Conservation (phyloP, 2,797 vertebrate genomes). For the Enoplosus armatus region DNA sequence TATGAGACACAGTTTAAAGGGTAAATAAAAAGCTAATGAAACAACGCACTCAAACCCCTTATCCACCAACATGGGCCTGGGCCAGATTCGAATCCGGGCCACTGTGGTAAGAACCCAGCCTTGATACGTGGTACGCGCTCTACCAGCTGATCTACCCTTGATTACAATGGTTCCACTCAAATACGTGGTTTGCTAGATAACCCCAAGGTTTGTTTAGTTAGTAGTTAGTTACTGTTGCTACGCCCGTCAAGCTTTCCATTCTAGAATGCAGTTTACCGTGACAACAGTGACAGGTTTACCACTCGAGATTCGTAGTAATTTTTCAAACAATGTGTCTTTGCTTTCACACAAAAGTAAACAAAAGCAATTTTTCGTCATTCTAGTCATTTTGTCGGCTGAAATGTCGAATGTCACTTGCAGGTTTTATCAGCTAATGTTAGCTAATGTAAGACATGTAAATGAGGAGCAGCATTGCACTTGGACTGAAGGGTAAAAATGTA, state of each 20-base stretch:
- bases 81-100: no score
- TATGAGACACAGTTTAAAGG: constrained; percentile 2
- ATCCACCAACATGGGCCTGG: no score
- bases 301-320: background rate
- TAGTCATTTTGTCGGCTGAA: background rate
- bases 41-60: no score
- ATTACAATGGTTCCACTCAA: no score
- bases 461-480: background rate
- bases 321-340: background rate
- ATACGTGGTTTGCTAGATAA: no score
- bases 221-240: background rate
- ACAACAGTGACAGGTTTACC: background rate
- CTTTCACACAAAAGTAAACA: background rate
- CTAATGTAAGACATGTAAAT: background rate
- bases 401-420: background rate
- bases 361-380: background rate
- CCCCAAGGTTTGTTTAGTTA: no score
- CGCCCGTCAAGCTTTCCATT: background rate
- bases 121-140: no score
- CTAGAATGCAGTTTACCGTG: background rate
- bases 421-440: background rate
- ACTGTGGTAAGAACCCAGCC: no score
- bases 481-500: background rate
- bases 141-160: no score
- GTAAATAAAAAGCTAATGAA: constrained; percentile 17